Conservation (phyloP, 2,888 invertebrate species). For the Pollenia labialis region DNA sequence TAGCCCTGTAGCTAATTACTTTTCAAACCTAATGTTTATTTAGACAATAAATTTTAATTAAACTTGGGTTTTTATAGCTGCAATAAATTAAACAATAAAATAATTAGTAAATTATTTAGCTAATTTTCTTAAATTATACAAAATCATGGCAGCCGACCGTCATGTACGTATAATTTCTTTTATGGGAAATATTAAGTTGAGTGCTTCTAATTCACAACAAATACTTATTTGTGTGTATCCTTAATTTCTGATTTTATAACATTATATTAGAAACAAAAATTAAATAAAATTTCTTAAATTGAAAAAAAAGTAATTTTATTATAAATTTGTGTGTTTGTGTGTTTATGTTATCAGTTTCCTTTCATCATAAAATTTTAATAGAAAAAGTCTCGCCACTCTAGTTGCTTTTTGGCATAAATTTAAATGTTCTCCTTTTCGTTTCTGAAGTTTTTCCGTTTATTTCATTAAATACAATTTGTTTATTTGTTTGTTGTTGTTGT, state of each 20-base stretch:
- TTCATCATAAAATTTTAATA: constrained; percentile 36
- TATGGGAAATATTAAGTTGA: neutral
- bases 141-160: neutral
- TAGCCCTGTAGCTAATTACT: no score
- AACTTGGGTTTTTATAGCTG: neutral
- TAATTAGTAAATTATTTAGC: constrained; percentile 1
- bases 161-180: neutral
- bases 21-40: no score
- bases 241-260: no score
- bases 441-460: neutral
- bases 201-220: neutral
- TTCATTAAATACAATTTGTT: constrained; percentile 4
- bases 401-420: constrained; percentile 12
- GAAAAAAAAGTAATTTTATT: neutral
- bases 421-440: constrained; percentile 5
- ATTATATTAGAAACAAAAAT: neutral
- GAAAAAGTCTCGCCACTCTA: constrained; percentile 35
- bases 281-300: neutral
- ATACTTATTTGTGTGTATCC: neutral
- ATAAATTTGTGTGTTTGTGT: neutral
- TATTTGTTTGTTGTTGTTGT: neutral
- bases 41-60: no score
- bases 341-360: constrained; percentile 34
- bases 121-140: neutral
- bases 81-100: neutral